Conservation (phyloP, 92 coral and sea anemone species). For the Paramuricea clavata region DNA sequence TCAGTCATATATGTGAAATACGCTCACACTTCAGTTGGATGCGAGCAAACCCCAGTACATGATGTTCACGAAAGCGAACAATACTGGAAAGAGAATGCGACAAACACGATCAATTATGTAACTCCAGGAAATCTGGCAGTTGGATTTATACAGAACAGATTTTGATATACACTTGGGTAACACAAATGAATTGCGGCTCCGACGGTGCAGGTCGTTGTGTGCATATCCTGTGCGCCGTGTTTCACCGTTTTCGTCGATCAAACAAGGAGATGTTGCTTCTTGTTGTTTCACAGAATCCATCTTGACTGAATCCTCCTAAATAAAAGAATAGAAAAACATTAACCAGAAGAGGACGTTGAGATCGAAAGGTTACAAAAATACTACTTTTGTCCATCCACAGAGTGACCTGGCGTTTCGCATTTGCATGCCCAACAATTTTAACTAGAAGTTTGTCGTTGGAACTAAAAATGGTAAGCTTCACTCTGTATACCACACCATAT, state of each 20-base stretch:
- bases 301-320: conserved; percentile 37
- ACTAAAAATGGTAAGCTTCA: too few species aligned
- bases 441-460: too few species aligned
- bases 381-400: too few species aligned
- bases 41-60: conserved; percentile 68
- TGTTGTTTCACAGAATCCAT: conserved; percentile 38
- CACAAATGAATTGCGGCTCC: conserved; percentile 31
- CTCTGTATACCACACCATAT: too few species aligned
- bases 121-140: conserved; percentile 50
- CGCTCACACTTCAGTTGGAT: background rate
- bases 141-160: conserved; percentile 12
- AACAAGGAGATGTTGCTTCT: conserved; percentile 54
- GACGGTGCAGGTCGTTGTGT: conserved; percentile 17
- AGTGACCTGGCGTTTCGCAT: too few species aligned
- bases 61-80: conserved; percentile 73
- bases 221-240: conserved; percentile 49
- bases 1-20: background rate
- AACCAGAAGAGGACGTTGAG: background rate
- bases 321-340: background rate
- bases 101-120: conserved; percentile 72
- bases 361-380: too few species aligned
- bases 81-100: conserved; percentile 71
- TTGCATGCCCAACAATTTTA: too few species aligned
- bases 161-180: conserved; percentile 23
- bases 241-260: conserved; percentile 47